A percentile compares a stretch with the other conserved stretches of the same genome.
Conservation (phyloP, 2,888 invertebrate genomes). For the Timandra comae region DNA sequence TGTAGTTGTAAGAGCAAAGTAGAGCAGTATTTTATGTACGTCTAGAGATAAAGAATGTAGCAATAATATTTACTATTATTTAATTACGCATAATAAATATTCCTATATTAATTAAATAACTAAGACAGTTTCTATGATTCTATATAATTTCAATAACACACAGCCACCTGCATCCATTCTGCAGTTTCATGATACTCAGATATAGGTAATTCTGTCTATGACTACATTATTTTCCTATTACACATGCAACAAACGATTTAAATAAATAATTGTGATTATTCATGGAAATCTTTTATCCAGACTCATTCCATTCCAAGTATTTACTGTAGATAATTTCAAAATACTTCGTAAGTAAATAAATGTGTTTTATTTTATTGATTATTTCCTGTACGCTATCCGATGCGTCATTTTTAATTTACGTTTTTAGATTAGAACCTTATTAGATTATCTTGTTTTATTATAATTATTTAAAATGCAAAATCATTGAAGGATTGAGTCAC, state of each 20-base stretch:
- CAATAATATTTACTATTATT: too few relatives aligned
- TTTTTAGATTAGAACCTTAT: too few relatives aligned
- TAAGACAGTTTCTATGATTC: conserved; percentile 8
- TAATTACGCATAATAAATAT: too few relatives aligned
- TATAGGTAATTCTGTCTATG: conserved; percentile 9
- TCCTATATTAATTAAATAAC: too few relatives aligned
- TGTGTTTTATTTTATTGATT: too few relatives aligned
- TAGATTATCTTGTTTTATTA: too few relatives aligned
- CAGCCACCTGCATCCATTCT: conserved; percentile 6
- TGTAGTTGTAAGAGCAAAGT: too few relatives aligned
- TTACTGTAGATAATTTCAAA: conserved; percentile 5
- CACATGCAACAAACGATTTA: conserved; percentile 11
- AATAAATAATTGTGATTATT: conserved; percentile 15
- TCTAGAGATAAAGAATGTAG: too few relatives aligned
- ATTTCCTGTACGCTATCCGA: conserved; percentile 6
- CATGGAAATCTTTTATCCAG: conserved; percentile 21
- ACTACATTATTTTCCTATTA: conserved; percentile 3
- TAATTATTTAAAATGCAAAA: too few relatives aligned
- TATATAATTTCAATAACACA: conserved; percentile 9
- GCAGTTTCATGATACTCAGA: conserved; percentile 5
- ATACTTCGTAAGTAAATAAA: too few relatives aligned
- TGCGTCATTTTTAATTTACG: conserved; percentile 4
- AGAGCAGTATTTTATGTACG: too few relatives aligned
- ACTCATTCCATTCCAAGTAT: conserved; percentile 16
- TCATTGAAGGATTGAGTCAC: too few relatives aligned